phyloP scores from a whole-genome alignment of 2,113 vertebrate genomes.

The Megaleporinus macrocephalus region DNA sequence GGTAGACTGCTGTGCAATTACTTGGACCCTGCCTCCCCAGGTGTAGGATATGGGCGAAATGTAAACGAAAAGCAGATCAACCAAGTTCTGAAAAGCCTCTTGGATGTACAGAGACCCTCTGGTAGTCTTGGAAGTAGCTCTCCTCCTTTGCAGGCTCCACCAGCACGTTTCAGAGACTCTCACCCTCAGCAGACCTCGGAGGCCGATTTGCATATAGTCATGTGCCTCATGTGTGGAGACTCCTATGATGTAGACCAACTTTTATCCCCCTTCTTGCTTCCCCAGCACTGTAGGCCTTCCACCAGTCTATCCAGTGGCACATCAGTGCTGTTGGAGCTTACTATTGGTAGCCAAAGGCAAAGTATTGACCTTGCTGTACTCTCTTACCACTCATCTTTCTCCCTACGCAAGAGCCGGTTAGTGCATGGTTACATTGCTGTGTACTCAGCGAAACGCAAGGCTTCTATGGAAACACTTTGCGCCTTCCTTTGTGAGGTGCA shows the following conservation, averaged over 20 bases:
- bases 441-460: constrained; percentile 88
- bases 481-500: constrained; percentile 96
- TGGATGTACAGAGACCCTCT: constrained; percentile 82
- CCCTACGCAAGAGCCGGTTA: constrained; percentile 86
- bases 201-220: constrained; percentile 86
- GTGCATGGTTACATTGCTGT: constrained; percentile 94
- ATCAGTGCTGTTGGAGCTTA: constrained; percentile 86
- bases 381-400: constrained; percentile 93
- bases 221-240: constrained; percentile 97
- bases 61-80: constrained; percentile 92
- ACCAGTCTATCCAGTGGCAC: constrained; percentile 74
- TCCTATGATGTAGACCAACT: constrained; percentile 87
- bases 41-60: constrained; percentile 88
- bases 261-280: constrained; percentile 86
- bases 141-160: constrained; percentile 72
- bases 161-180: constrained; percentile 82
- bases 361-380: constrained; percentile 87
- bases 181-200: constrained; percentile 77
- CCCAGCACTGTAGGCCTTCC: constrained; percentile 83
- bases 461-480: constrained; percentile 91
- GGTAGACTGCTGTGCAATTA: constrained; percentile 89
- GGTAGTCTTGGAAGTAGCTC: constrained; percentile 77
- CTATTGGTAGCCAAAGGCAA: constrained; percentile 83
- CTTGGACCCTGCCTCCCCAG: constrained; percentile 88
- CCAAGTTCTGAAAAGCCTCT: constrained; percentile 85